Evolutionary conservation across 1,140 invertebrate genomes (phyloP).

Genomic region (Atta colombica): DNA sequence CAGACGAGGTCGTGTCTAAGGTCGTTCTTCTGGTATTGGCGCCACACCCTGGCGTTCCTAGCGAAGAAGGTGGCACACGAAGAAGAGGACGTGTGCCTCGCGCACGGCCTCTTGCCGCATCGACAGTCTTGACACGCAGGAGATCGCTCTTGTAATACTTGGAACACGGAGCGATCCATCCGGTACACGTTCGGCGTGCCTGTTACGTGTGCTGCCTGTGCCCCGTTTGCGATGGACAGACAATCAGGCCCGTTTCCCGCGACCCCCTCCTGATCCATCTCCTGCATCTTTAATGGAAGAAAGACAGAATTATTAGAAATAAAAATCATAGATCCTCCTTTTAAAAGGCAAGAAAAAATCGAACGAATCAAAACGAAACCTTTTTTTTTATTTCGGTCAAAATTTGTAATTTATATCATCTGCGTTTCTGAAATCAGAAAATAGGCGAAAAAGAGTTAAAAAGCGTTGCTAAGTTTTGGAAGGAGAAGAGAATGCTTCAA

Average conservation of each 20-base stretch:
- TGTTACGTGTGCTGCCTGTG: conserved; percentile 59
- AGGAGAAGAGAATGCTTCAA: not conserved
- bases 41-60: conserved; percentile 66
- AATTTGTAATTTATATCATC: not conserved
- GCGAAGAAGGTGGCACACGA: conserved; percentile 32
- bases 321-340: not conserved
- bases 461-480: not conserved
- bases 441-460: not conserved
- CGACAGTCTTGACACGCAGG: conserved; percentile 69
- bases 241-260: conserved; percentile 24
- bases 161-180: conserved; percentile 75
- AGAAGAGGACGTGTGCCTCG: conserved; percentile 44
- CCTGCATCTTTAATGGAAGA: conserved; percentile 24
- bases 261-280: not conserved
- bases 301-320: not conserved
- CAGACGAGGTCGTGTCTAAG: conserved; percentile 55
- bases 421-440: not conserved
- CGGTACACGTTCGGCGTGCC: conserved; percentile 71
- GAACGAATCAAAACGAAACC: not conserved
- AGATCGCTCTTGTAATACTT: conserved; percentile 78
- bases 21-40: conserved; percentile 65
- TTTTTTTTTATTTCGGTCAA: not conserved
- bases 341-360: not conserved
- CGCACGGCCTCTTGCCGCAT: conserved; percentile 45
- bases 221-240: conserved; percentile 33